Conservation (phyloP, 2,113 vertebrate genomes). For the Bolborhynchus lineola region DNA sequence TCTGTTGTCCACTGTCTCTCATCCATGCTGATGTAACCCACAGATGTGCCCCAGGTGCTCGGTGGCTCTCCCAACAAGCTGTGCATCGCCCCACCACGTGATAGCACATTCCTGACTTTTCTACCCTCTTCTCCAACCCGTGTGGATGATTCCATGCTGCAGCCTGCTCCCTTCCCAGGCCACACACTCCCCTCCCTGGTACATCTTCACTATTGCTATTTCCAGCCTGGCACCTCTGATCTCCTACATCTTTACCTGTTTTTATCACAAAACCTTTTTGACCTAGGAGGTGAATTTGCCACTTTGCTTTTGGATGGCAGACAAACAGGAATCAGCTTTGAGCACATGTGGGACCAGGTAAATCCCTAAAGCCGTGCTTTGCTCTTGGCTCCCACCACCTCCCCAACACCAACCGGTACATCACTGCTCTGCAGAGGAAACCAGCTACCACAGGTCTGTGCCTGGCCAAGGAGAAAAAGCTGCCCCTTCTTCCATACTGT, state of each 20-base stretch:
- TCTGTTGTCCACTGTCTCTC: accelerated
- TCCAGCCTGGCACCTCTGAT: neutral
- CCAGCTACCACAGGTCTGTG: too few species aligned
- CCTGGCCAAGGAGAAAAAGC: neutral
- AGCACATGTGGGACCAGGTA: accelerated
- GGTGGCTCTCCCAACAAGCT: accelerated
- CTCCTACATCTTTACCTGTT: neutral
- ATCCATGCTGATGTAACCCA: neutral
- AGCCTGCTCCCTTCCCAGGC: neutral
- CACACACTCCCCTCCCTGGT: neutral
- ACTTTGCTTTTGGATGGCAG: neutral
- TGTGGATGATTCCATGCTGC: neutral
- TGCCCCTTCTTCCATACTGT: neutral
- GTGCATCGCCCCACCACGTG: accelerated
- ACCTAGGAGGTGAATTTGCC: neutral
- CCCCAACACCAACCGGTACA: neutral
- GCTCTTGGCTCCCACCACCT: neutral
- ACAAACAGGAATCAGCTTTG: accelerated
- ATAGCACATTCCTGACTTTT: neutral
- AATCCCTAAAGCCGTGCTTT: neutral
- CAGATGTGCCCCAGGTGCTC: accelerated
- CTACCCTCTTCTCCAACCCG: neutral
- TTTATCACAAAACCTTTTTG: neutral
- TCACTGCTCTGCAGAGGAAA: neutral
- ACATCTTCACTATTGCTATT: neutral